Percentiles rank a stretch among this genome's conserved stretches.
These are phyloP conservation scores for Nesogale talazaci DNA, from an alignment of 2,113 vertebrate genomes.

Conservation along the genomic window DNA sequence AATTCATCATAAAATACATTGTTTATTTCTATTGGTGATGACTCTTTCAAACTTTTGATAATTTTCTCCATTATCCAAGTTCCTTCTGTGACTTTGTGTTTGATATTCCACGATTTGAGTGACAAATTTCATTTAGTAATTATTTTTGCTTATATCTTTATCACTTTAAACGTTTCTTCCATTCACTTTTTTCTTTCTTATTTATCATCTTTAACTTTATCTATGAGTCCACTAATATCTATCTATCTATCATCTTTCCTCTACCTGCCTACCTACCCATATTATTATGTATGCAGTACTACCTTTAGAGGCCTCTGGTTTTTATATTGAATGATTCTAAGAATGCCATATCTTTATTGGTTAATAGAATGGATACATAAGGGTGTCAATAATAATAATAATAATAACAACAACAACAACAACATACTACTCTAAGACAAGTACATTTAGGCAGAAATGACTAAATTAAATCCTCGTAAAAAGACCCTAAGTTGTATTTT, in stretches of 20 bases:
- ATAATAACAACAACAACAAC: too few relatives aligned
- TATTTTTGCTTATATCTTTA: slow-evolving; percentile 18
- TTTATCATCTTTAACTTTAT: background rate
- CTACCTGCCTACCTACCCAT: too few relatives aligned
- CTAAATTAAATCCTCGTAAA: slow-evolving; percentile 7
- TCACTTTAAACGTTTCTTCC: slow-evolving; percentile 43
- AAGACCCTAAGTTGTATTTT: background rate
- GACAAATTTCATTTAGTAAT: background rate
- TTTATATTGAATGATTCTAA: slow-evolving; percentile 8
- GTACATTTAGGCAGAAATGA: background rate
- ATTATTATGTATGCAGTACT: too few relatives aligned
- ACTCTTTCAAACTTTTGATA: slow-evolving; percentile 50
- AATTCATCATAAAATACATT: background rate
- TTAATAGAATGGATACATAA: slow-evolving; percentile 36
- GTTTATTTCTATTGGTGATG: slow-evolving; percentile 3
- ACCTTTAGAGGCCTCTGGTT: background rate
- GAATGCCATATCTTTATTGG: background rate
- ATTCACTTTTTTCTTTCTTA: slow-evolving; percentile 26
- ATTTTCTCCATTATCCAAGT: background rate
- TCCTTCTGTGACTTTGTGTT: slow-evolving; percentile 15
- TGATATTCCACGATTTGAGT: slow-evolving; percentile 12
- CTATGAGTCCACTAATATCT: too few relatives aligned
- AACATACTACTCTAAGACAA: background rate
- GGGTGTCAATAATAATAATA: background rate
- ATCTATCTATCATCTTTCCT: too few relatives aligned